Evolutionary conservation across 2,888 invertebrate species (phyloP), one percentile per base, ranked within the genome.

Genomic region (Patella pellucida): DNA sequence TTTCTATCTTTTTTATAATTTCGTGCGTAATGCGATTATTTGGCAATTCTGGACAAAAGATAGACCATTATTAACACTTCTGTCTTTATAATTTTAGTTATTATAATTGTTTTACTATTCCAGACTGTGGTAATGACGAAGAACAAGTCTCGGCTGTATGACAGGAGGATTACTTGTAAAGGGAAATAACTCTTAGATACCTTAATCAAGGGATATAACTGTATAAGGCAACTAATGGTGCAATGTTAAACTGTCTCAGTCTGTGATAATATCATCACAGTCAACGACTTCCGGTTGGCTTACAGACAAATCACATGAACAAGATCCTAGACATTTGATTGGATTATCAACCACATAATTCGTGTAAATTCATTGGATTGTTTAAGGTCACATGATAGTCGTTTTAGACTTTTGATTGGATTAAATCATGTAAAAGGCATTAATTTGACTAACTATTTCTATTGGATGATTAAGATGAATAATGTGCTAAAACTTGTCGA

Each of bases 71-170:
- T 76, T 52, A 71, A 69, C 14, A 12, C 14, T 41, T 15, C 15
- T 67, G 51, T n/a, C 71, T 68, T 62, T 72, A 68, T 70, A 74
- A 72, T 9, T 72, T 51, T 19, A 74, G 73, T 68, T 15, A 54
- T 41, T 68, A 16, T 56, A 69, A 52, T 52, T 50, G 54, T 9
- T 15, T 68, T n/a, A 27, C 56, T 54, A 52, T 67, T 69, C 27
- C 51, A 72, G 52, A n/a, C 78, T 81, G 31, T 76, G 82, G 85
- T 76, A 82, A 78, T 73, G 87, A 86, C 50, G 85, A 86, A 71
- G 85, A 86, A 67, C 84, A 85, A 69, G 85, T 87, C 52, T 87
- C 87, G 51, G 87, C 87, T 27, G 87, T 87, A 31, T 87, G 85
- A 85, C 52, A 67, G 72, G 19, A 56, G 50, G 54, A 71, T 41